These are phyloP conservation scores for Horisme vitalbata DNA, from an alignment of 2,888 invertebrate species.

Conservation along the genomic window DNA sequence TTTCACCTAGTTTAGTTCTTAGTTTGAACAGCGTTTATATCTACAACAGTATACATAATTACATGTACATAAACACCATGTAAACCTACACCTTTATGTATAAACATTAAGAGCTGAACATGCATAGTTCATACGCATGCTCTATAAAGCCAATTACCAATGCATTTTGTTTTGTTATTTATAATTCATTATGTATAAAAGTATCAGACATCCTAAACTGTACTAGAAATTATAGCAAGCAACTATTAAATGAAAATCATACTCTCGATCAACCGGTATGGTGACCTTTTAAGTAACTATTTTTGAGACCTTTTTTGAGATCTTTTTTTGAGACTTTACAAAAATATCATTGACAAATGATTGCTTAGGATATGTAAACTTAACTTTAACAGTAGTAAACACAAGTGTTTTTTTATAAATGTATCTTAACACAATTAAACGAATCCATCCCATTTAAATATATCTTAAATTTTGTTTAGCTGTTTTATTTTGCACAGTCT, in stretches of 20 bases:
- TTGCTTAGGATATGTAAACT: too few relatives aligned
- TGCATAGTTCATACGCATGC: slow-evolving; percentile 66
- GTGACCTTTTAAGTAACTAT: too few relatives aligned
- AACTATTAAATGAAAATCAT: slow-evolving; percentile 19
- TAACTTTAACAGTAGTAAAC: too few relatives aligned
- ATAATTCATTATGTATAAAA: slow-evolving; percentile 52
- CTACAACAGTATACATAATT: slow-evolving; percentile 63
- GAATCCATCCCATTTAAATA: too few relatives aligned
- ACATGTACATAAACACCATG: slow-evolving; percentile 53
- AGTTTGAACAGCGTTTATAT: slow-evolving; percentile 61
- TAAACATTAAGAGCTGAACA: slow-evolving; percentile 79
- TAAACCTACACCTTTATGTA: slow-evolving; percentile 58
- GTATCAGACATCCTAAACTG: slow-evolving; percentile 35
- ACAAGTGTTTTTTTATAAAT: too few relatives aligned
- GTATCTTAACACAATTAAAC: too few relatives aligned
- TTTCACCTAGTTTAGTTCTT: slow-evolving; percentile 53
- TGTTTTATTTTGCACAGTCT: too few relatives aligned
- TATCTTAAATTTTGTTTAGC: too few relatives aligned
- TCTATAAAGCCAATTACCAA: slow-evolving; percentile 84
- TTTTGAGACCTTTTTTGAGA: too few relatives aligned
- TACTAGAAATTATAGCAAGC: slow-evolving; percentile 33
- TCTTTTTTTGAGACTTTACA: too few relatives aligned
- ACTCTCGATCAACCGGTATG: neutral
- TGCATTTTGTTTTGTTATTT: slow-evolving; percentile 80
- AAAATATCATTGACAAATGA: too few relatives aligned